These are phyloP conservation scores for Muscicapa adusta DNA, from an alignment of 2,113 vertebrate species.

Conservation along the genomic window DNA sequence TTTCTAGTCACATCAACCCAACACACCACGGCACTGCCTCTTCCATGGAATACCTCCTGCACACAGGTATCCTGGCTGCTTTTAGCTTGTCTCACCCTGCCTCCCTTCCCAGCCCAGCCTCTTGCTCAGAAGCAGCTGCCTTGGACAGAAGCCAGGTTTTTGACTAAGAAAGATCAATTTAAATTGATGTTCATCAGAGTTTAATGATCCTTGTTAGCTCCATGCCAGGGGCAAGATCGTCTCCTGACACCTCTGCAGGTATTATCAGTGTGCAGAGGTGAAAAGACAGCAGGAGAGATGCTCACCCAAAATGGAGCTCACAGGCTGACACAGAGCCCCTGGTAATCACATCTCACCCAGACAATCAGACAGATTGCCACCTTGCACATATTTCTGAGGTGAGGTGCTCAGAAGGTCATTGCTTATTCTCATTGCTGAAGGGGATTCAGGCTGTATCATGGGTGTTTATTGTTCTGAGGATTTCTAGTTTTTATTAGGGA, in stretches of 20 bases:
- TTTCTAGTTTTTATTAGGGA: neutral
- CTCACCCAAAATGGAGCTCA: neutral
- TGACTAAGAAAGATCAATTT: conserved; percentile 15
- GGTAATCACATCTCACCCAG: neutral
- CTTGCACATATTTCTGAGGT: neutral
- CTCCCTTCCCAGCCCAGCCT: neutral
- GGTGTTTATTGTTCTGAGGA: neutral
- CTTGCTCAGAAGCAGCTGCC: accelerated
- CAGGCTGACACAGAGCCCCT: neutral
- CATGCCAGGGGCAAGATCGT: neutral
- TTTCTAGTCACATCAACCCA: too few relatives aligned
- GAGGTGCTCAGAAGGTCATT: neutral
- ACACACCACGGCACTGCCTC: neutral
- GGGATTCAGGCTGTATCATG: neutral
- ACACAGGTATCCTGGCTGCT: neutral
- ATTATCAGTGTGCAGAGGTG: neutral
- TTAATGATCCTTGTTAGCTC: conserved; percentile 51
- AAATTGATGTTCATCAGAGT: conserved; percentile 33
- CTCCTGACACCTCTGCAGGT: conserved; percentile 9
- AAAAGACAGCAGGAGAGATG: neutral
- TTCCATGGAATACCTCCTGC: neutral
- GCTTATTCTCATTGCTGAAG: neutral
- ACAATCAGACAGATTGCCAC: neutral
- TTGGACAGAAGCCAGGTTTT: neutral
- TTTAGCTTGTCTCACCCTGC: neutral